phyloP scores from a whole-genome alignment of 2,113 vertebrate species.

The Rhipidura dahli region DNA sequence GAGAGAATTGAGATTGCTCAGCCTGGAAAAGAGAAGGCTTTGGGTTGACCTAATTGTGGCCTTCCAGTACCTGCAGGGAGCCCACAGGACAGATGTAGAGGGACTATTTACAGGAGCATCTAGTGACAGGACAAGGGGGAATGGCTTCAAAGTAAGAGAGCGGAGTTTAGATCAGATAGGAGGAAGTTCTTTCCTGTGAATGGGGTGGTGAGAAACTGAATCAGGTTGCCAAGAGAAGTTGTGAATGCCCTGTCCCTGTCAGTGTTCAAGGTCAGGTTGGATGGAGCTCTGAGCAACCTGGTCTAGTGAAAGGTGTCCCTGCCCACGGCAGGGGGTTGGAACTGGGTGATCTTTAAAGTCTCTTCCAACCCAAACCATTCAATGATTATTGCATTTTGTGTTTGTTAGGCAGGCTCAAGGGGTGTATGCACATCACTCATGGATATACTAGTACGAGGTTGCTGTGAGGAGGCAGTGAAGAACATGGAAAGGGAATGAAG shows the following conservation, averaged over 20 bases:
- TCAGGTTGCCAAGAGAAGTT: not conserved
- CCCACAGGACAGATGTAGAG: not conserved
- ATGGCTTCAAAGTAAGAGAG: not conserved
- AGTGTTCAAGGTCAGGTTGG: not conserved
- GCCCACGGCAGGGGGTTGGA: not conserved
- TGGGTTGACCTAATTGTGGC: not conserved
- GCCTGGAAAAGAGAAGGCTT: not conserved
- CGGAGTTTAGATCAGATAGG: not conserved
- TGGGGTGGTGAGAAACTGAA: not conserved
- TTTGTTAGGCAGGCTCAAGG: not conserved
- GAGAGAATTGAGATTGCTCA: not conserved
- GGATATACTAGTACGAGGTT: not conserved
- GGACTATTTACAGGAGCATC: not conserved
- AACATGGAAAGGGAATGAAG: not conserved
- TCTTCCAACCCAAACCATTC: not conserved
- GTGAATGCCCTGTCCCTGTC: not conserved
- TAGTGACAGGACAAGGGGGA: not conserved
- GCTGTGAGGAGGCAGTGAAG: not conserved
- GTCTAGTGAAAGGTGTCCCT: not conserved
- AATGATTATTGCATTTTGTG: not conserved
- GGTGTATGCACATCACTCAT: not conserved
- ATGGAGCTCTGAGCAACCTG: not conserved
- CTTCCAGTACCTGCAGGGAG: not conserved
- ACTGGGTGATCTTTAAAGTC: not conserved
- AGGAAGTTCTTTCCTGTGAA: not conserved